Evolutionary conservation across 2,113 vertebrate genomes (phyloP).

Genomic region (Gavialis gangeticus): DNA sequence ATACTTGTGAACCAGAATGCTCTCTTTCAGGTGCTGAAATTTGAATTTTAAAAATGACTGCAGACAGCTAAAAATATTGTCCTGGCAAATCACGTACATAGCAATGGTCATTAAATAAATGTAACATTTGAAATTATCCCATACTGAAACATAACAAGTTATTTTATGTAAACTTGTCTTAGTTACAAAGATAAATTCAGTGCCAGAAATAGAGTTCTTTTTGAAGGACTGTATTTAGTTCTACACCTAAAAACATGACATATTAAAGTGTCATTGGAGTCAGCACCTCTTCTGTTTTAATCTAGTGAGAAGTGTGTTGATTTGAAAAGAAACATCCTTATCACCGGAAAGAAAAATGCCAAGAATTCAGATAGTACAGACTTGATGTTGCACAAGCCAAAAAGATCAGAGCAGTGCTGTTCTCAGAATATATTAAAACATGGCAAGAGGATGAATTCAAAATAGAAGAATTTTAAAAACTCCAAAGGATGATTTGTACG

Average conservation of each 20-base stretch:
- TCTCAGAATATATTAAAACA: not conserved
- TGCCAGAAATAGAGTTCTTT: not conserved
- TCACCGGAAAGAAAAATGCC: not conserved
- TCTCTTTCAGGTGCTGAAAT: not conserved
- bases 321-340: not conserved
- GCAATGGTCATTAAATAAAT: conserved; percentile 28
- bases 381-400: not conserved
- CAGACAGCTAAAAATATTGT: conserved; percentile 2
- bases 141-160: not conserved
- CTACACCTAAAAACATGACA: not conserved
- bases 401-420: not conserved
- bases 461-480: not conserved
- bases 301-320: conserved; percentile 1
- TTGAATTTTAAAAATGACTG: not conserved
- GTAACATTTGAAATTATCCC: conserved; percentile 21
- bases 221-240: not conserved
- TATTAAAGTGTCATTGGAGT: not conserved
- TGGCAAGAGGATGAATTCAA: not conserved
- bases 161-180: conserved; percentile 36
- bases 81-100: conserved; percentile 12
- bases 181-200: conserved; percentile 39
- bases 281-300: not conserved
- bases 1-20: conserved; percentile 7
- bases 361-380: not conserved
- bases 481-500: not conserved